Base-by-base conservation (phyloP, 2,113 vertebrate species). In the Marcusenius ussheri region DNA sequence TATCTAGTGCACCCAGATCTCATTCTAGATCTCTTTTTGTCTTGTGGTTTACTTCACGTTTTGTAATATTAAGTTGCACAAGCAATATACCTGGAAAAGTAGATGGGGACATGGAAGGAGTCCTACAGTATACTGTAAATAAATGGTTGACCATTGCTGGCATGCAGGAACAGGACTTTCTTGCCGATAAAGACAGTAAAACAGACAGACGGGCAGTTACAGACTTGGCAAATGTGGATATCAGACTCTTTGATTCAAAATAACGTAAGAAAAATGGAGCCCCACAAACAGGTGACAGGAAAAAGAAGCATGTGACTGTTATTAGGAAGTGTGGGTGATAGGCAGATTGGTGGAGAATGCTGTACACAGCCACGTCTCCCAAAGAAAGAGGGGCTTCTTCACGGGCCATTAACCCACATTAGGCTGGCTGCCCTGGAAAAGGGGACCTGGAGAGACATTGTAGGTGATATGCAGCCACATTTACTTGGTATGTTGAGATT, bases 401-500 rank as follows among this genome's bases (percentile, higher is more conserved):
- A 24, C 21, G 5, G 83, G 17, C 83, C 87, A 87, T 90, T 90
- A 90, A 35, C 62, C 47, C 62, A 42, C 10, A 77, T 88, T 77
- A 90, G 56, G 45, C 51, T 21, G 19, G 85, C 77, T 19, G 62
- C 85, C 89, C 87, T 88, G 47, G 85, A 31, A 35, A 80, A 15
- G 9, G 8, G 31, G 46, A 46, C 84, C 58, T 62, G 27, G 31
- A 74, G 89, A 31, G 85, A 53, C 9, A 27, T 7, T 42, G 58
- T 21, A 19, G 50, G 58, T 86, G 35, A 74, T 39, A 5, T 3
- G 31, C 77, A 39, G 8, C 50, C 51, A 31, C 24, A 10, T 17
- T 17, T n/a, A 13, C 2, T 47, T 62, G 24, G 21, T 17, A 74
- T 49, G 49, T 35, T 31, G 6, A 88, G 51, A 89, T 49, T 11